Evolutionary conservation across 2,888 invertebrate species (phyloP).

Genomic region (Cremastobaeus sp.): DNA sequence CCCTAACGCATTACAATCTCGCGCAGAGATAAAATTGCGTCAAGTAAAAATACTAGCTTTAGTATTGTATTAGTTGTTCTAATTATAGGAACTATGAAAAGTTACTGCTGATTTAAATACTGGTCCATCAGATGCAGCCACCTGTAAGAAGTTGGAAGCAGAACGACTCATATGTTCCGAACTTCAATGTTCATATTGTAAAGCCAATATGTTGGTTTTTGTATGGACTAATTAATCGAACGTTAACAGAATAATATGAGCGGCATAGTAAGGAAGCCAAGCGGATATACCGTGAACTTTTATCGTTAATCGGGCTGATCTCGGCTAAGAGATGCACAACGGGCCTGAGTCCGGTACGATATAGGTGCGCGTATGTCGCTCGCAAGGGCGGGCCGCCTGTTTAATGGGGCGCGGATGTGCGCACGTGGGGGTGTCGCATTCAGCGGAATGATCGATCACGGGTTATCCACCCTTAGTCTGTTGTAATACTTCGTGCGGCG

Average conservation of each 20-base stretch:
- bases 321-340: constrained; percentile 40
- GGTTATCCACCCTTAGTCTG: constrained; percentile 73
- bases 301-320: constrained; percentile 51
- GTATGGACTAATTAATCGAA: no score
- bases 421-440: constrained; percentile 75
- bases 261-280: constrained; percentile 4
- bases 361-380: constrained; percentile 67
- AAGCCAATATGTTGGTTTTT: neutral
- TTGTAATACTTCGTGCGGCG: constrained; percentile 70
- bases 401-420: constrained; percentile 76
- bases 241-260: neutral
- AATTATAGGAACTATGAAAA: no score
- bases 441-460: constrained; percentile 76
- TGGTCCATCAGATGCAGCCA: neutral
- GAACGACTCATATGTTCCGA: no score
- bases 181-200: no score
- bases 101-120: no score
- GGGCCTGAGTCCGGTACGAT: constrained; percentile 32
- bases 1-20: no score
- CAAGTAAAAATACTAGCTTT: no score
- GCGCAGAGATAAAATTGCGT: no score
- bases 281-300: constrained; percentile 31
- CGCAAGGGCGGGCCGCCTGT: constrained; percentile 69
- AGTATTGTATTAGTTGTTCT: no score
- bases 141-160: no score